Evolutionary conservation across 2,797 vertebrate species (phyloP), one percentile per base, ranked within the genome.

Genomic region (Danionella dracula): DNA sequence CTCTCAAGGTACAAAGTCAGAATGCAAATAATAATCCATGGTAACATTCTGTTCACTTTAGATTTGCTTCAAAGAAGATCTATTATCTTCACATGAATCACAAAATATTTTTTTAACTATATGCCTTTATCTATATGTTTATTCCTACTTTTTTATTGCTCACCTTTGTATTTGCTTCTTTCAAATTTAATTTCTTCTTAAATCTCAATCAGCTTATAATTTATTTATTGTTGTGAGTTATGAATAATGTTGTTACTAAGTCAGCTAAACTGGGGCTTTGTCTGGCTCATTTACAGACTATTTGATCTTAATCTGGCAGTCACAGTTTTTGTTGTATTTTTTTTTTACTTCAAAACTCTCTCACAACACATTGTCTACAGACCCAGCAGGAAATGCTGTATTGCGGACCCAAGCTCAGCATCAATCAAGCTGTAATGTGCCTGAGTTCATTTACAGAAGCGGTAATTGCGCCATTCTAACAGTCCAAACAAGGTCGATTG

Each of bases 1-100:
- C 82, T 29, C 90, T 99, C 68, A 97, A 99, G 94, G 96, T 98
- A 84, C 68, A 59, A 17, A 3, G 23, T 27, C 23, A 27, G 6
- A 27, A 27, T 27, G 3, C 23, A 3, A 27, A 27, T 6, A 27
- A 27, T 27, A 27, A 27, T 27, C 23, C n/a, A n/a, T n/a, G n/a
- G n/a, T n/a, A n/a, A n/a, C n/a, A n/a, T n/a, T n/a, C n/a, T n/a
- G n/a, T n/a, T n/a, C n/a, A n/a, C n/a, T n/a, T n/a, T n/a, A n/a
- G n/a, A n/a, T n/a, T n/a, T n/a, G n/a, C n/a, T n/a, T n/a, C n/a
- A n/a, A n/a, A n/a, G 29, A 31, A 31, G 29, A 31, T 31, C 3
- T 1, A 31, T 31, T 5, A 31, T 31, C 29, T 31, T 31, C n/a
- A n/a, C n/a, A n/a, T n/a, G n/a, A n/a, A n/a, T n/a, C n/a, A n/a